These are phyloP conservation scores for Pristionchus maxplancki DNA, from an alignment of 2,888 invertebrate species.

Conservation along the genomic window DNA sequence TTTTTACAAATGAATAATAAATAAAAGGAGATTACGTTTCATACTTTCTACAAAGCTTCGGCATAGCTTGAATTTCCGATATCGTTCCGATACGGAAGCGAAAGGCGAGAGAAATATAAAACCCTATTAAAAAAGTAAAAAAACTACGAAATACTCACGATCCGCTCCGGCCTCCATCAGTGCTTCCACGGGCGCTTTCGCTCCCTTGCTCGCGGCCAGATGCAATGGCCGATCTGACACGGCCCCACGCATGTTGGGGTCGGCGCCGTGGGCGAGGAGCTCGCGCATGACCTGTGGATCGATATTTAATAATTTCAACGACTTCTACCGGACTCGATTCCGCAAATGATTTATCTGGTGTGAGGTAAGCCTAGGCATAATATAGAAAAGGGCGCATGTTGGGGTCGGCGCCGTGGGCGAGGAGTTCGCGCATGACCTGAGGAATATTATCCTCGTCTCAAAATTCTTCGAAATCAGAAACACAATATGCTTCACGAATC, in stretches of 20 bases:
- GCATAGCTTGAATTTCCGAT: too few relatives aligned
- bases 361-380: too few relatives aligned
- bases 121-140: too few relatives aligned
- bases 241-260: slow-evolving; percentile 79
- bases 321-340: too few relatives aligned
- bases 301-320: too few relatives aligned
- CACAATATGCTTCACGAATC: background rate
- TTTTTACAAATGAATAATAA: too few relatives aligned
- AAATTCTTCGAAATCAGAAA: too few relatives aligned
- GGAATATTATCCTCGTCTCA: background rate
- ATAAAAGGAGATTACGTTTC: too few relatives aligned
- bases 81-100: too few relatives aligned
- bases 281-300: slow-evolving; percentile 78
- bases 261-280: slow-evolving; percentile 78
- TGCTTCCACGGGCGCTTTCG: slow-evolving; percentile 78
- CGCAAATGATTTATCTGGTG: too few relatives aligned
- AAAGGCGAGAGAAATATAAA: too few relatives aligned
- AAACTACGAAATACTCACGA: background rate
- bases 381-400: slow-evolving; percentile 72
- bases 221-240: slow-evolving; percentile 80
- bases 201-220: slow-evolving; percentile 79
- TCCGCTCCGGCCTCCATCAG: slow-evolving; percentile 78
- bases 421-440: background rate
- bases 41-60: too few relatives aligned
- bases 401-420: slow-evolving; percentile 77